Evolutionary conservation across 30 jellyfish, hydroid and myxozoan genomes (phyloP).

Genomic region (Turritopsis dohrnii): DNA sequence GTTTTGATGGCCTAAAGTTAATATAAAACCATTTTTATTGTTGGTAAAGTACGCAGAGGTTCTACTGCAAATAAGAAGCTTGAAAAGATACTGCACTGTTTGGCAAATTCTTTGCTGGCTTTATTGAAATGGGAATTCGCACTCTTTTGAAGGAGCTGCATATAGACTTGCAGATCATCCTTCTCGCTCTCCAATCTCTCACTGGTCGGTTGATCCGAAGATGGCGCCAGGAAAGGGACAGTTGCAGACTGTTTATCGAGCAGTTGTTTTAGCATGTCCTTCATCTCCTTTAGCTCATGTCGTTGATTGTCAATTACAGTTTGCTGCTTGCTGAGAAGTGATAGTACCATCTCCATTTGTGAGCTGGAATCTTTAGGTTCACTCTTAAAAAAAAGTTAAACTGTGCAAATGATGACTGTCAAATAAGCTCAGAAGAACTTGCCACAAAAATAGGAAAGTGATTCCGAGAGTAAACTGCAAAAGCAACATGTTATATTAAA

Average conservation of each 20-base stretch:
- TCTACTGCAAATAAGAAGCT: background rate
- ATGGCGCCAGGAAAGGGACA: background rate
- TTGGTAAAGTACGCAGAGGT: background rate
- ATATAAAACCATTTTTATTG: background rate
- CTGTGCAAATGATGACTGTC: background rate
- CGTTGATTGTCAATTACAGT: conserved; percentile 13
- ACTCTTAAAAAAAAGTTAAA: background rate
- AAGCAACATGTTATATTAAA: no score
- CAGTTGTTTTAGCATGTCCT: conserved; percentile 23
- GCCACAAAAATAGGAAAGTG: no score
- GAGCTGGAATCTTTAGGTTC: background rate
- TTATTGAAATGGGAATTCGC: conserved; percentile 54
- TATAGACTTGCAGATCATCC: conserved; percentile 35
- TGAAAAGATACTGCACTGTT: conserved; percentile 73
- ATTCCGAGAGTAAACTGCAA: no score
- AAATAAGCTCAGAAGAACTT: no score
- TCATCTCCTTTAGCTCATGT: conserved; percentile 34
- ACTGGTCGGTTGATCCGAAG: background rate
- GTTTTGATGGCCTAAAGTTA: background rate
- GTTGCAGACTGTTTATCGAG: background rate
- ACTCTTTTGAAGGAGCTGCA: conserved; percentile 73
- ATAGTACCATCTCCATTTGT: background rate
- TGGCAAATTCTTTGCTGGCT: conserved; percentile 54
- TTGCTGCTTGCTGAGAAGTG: conserved; percentile 23
- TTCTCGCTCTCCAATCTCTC: background rate